Evolutionary conservation across 2,888 invertebrate genomes (phyloP), one percentile per base, ranked within the genome.

Genomic region (Macrophya alboannulata): DNA sequence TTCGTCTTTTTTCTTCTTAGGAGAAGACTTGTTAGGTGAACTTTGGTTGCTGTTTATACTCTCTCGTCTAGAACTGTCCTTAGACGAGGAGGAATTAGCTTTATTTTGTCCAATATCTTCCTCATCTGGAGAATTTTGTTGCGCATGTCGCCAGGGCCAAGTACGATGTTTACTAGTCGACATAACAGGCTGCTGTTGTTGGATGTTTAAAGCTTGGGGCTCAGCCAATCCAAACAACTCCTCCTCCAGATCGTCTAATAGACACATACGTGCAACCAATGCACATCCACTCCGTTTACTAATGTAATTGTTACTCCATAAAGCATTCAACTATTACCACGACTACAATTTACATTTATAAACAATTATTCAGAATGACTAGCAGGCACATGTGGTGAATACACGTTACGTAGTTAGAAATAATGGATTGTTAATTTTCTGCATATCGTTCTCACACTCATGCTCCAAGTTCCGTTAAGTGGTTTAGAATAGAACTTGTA

Each of bases 221-320:
- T 89, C 90, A 55, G 86, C 86, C 87, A 87, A 87, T 84, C 90
- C 92, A 88, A 94, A 92, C 87, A 94, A 91, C 89, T 91, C 91
- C 90, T 91, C 93, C 88, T 94, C 94, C 91, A 94, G 92, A 90
- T 94, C 94, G 92, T 94, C 94, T 94, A 89, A 89, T 89, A 55
- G 90, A 90, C 90, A 91, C 85, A 88, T 85, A 84, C 62, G 85
- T 76, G 68, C 84, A 72, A 81, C 62, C 40, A 81, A 85, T 81
- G 76, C 65, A 86, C 51, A 84, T 84, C 71, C 71, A 21, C 43
- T 72, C 48, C 21, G 21, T 71, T 77, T 76, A 77, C 84, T 84
- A 81, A 40, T 31, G n/a, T 74, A 21, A 65, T 25, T 82, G 71
- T 40, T 77, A 82, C 25, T 45, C 48, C 71, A 62, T 68, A 31